These are phyloP conservation scores for Cebus imitator DNA, from an alignment of 2,113 vertebrate genomes.

Conservation along the genomic window DNA sequence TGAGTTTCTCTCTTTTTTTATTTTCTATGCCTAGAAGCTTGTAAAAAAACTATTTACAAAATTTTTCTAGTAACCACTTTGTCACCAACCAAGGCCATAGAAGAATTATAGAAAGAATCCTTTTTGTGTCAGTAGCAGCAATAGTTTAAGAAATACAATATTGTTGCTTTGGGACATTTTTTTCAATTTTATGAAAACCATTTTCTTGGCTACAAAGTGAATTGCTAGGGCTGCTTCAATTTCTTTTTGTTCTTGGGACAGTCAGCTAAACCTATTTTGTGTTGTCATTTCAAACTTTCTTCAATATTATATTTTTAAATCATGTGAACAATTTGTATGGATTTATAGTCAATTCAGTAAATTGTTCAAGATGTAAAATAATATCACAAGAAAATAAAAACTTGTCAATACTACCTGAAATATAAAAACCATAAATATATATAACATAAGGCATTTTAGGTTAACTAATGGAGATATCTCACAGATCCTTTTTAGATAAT, in stretches of 20 bases:
- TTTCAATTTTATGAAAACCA: slow-evolving; percentile 58
- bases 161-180: slow-evolving; percentile 45
- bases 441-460: neutral
- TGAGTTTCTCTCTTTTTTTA: neutral
- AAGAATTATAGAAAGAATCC: slow-evolving; percentile 53
- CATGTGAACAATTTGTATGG: neutral
- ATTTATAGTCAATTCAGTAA: neutral
- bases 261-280: slow-evolving; percentile 26
- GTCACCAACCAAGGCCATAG: slow-evolving; percentile 5
- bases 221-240: slow-evolving; percentile 20
- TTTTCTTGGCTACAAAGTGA: slow-evolving; percentile 45
- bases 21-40: neutral
- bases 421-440: neutral
- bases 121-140: slow-evolving; percentile 45
- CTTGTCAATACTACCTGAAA: neutral
- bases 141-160: slow-evolving; percentile 61
- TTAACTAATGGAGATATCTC: neutral
- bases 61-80: slow-evolving; percentile 45
- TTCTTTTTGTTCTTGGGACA: slow-evolving; percentile 44
- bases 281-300: slow-evolving; percentile 32
- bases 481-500: neutral
- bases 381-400: neutral
- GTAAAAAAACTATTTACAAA: slow-evolving; percentile 23
- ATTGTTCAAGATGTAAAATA: slow-evolving; percentile 20
- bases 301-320: slow-evolving; percentile 22